These are phyloP conservation scores for Celastrina argiolus DNA, from an alignment of 2,888 invertebrate genomes.

Conservation along the genomic window DNA sequence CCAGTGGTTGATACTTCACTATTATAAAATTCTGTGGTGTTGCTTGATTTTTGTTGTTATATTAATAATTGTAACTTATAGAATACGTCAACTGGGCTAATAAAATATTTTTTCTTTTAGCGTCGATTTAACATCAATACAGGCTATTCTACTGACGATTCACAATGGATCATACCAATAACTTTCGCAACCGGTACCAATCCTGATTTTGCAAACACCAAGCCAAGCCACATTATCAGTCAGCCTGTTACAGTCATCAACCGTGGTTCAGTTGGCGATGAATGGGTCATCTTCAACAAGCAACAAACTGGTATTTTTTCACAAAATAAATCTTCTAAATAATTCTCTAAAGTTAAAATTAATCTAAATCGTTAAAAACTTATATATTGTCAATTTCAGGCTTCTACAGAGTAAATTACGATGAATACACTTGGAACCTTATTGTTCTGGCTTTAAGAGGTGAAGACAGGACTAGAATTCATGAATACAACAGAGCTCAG, in stretches of 20 bases:
- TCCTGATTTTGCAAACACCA: conserved; percentile 58
- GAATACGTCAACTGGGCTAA: no score
- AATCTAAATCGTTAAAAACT: background rate
- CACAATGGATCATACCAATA: conserved; percentile 64
- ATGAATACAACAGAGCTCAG: conserved; percentile 32
- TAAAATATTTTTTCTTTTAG: conserved; percentile 41
- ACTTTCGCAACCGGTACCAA: conserved; percentile 61
- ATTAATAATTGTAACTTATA: background rate
- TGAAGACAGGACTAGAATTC: conserved; percentile 25
- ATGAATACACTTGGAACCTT: conserved; percentile 74
- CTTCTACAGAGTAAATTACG: conserved; percentile 79
- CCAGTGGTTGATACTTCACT: no score
- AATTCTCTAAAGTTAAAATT: no score
- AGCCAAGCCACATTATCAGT: conserved; percentile 58
- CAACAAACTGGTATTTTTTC: conserved; percentile 74
- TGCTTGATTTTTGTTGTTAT: background rate
- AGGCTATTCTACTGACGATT: conserved; percentile 45
- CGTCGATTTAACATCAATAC: conserved; percentile 72
- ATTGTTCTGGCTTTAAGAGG: conserved; percentile 45
- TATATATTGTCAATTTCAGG: background rate
- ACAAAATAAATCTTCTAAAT: no score
- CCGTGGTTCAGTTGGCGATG: conserved; percentile 50
- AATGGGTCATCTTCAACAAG: conserved; percentile 80
- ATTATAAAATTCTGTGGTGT: background rate
- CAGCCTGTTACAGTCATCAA: conserved; percentile 48